Percentiles rank a stretch among this genome's conserved stretches.
phyloP scores from a whole-genome alignment of 2,113 vertebrate genomes.

The Cranoglanis bouderius region DNA sequence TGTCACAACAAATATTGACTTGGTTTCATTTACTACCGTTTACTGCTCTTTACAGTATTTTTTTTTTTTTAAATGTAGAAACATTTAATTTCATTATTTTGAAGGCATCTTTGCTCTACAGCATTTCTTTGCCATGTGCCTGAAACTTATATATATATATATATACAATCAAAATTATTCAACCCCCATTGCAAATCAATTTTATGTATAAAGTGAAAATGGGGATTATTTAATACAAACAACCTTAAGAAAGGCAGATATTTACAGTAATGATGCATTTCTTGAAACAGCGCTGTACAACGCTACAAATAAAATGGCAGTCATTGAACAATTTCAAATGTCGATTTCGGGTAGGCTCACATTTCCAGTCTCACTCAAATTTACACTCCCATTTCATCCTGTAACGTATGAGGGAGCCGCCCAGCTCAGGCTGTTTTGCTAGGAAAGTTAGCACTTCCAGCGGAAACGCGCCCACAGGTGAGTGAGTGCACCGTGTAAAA shows the following conservation, averaged over 20 bases:
- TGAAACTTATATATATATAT: too few species aligned
- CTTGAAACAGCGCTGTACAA: background rate
- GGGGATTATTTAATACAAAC: background rate
- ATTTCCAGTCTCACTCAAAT: background rate
- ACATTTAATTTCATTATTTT: too few species aligned
- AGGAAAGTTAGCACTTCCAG: background rate
- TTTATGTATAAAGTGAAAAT: too few species aligned
- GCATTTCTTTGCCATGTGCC: too few species aligned
- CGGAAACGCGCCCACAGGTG: background rate
- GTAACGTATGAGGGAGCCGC: constrained; percentile 20
- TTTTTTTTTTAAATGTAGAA: too few species aligned
- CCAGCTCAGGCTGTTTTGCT: constrained; percentile 13
- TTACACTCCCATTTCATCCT: constrained; percentile 26
- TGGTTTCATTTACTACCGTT: too few species aligned
- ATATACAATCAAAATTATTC: too few species aligned
- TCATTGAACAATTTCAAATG: background rate
- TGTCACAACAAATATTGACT: too few species aligned
- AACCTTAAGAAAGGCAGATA: background rate
- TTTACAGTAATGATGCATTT: background rate
- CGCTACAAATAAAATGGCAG: background rate
- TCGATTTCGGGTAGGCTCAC: background rate
- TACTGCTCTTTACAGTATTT: too few species aligned
- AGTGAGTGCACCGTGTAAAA: background rate
- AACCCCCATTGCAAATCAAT: too few species aligned
- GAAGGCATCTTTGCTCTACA: too few species aligned